Conservation (phyloP, 1,140 invertebrate genomes). For the Drosophila oshimai region DNA sequence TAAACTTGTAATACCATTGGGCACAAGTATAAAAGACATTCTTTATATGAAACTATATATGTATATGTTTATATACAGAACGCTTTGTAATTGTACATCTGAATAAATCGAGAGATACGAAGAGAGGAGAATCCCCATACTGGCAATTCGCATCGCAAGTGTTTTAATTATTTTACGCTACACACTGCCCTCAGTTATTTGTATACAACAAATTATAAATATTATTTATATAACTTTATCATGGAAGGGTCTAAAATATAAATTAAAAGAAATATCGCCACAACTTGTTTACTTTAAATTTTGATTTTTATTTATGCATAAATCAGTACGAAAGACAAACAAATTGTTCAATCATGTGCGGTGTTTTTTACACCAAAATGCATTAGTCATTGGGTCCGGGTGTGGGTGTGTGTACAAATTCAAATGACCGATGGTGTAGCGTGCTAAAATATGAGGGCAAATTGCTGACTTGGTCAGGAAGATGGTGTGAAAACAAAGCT, state of each 20-base stretch:
- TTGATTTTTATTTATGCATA: slow-evolving; percentile 25
- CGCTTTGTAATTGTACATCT: slow-evolving; percentile 31
- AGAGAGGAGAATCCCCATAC: slow-evolving; percentile 23
- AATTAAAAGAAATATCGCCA: background rate
- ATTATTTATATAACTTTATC: too few relatives aligned
- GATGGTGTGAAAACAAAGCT: background rate
- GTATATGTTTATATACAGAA: slow-evolving; percentile 18
- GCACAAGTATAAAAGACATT: slow-evolving; percentile 9
- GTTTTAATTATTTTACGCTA: background rate
- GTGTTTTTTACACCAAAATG: slow-evolving; percentile 3
- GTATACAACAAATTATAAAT: background rate
- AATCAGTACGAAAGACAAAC: slow-evolving; percentile 17
- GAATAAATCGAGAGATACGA: slow-evolving; percentile 36
- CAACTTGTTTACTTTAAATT: slow-evolving; percentile 2
- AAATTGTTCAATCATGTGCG: background rate
- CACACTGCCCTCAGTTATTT: background rate
- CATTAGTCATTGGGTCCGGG: slow-evolving; percentile 12
- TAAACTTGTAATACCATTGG: background rate
- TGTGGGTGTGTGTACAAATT: background rate
- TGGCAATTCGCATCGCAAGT: slow-evolving; percentile 11
- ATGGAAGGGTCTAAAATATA: too few relatives aligned
- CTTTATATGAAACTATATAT: slow-evolving; percentile 28
- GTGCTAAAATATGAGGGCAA: background rate
- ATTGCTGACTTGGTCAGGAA: slow-evolving; percentile 10
- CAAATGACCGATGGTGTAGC: too few relatives aligned